Base-by-base conservation (phyloP, 1,140 invertebrate genomes). In the Oncopeltus fasciatus region DNA sequence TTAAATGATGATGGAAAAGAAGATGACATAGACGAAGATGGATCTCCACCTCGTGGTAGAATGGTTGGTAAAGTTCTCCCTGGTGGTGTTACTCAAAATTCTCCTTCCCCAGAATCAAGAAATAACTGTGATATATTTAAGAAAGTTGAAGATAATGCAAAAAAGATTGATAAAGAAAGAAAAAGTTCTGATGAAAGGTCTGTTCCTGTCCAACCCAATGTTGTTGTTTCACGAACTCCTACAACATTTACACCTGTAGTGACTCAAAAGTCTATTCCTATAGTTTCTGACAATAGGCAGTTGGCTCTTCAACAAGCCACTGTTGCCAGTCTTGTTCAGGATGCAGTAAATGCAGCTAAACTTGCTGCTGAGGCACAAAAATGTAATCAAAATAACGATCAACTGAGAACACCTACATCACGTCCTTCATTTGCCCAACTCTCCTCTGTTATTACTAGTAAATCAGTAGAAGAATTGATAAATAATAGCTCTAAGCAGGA, bases 271-370 rank as follows among this genome's bases (percentile, higher is more conserved):
- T 51, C 64, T 11, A 62, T 65, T 29, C 64, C 60, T 18, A 31
- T 60, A 1, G 57, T 60, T 62, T 44, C 60, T 26, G 64, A 65
- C 8, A 53, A 53, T 26, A 20, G 56, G 11, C 33, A 59, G 21
- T 29, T 65, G 18, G 43, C 65, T 21, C 57, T 64, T 14, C 66
- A 66, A 43, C 68, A 67, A 64, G 65, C 67, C 12, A 59, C 65
- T 28, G 66, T 68, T 27, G 66, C 69, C 0, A 70, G 64, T 46
- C 64, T 70, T 9, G 70, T 70, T 14, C 68, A 70, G 46, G 69
- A 69, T 66, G 69, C 69, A 38, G 68, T 72, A 1, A 67, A 64
- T 60, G 68, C 69, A 18, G 68, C 69, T 16, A 64, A 66, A 51
- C 27, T 65, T 27, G 63, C 61, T 44, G 63, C 66, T 26, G 66